These are phyloP conservation scores for Nezara viridula DNA, from an alignment of 2,888 invertebrate species.

Conservation along the genomic window DNA sequence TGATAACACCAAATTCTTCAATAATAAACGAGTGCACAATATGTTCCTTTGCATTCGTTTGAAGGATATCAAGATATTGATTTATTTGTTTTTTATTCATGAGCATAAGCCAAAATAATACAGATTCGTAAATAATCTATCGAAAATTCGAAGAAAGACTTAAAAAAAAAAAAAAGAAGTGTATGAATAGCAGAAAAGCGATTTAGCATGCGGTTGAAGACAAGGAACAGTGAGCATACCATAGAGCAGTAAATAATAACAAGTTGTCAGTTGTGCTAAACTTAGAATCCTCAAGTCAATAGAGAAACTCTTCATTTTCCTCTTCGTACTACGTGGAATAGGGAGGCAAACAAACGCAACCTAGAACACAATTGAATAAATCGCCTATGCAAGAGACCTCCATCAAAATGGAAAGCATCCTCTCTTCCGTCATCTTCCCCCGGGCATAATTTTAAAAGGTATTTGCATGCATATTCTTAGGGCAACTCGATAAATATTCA, in stretches of 20 bases:
- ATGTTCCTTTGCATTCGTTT: background rate
- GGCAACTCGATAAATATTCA: conserved; percentile 56
- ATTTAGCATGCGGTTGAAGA: background rate
- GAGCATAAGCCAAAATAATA: background rate
- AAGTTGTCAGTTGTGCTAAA: background rate
- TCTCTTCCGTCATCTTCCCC: background rate
- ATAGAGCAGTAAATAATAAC: background rate
- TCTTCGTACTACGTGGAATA: background rate
- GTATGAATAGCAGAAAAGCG: background rate
- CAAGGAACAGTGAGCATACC: background rate
- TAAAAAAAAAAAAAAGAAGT: background rate
- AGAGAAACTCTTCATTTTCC: background rate
- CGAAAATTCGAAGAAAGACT: background rate
- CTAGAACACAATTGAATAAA: conserved; percentile 23
- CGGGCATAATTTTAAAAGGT: conserved; percentile 52
- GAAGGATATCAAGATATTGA: background rate
- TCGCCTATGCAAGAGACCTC: conserved; percentile 15
- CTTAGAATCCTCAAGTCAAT: background rate
- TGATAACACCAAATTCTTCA: background rate
- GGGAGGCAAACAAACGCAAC: background rate
- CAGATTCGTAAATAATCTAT: background rate
- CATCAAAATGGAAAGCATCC: conserved; percentile 42
- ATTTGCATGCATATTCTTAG: conserved; percentile 59
- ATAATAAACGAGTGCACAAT: background rate
- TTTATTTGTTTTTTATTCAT: background rate